Base-by-base conservation (phyloP, 2,113 vertebrate genomes). In the Oriolus oriolus region DNA sequence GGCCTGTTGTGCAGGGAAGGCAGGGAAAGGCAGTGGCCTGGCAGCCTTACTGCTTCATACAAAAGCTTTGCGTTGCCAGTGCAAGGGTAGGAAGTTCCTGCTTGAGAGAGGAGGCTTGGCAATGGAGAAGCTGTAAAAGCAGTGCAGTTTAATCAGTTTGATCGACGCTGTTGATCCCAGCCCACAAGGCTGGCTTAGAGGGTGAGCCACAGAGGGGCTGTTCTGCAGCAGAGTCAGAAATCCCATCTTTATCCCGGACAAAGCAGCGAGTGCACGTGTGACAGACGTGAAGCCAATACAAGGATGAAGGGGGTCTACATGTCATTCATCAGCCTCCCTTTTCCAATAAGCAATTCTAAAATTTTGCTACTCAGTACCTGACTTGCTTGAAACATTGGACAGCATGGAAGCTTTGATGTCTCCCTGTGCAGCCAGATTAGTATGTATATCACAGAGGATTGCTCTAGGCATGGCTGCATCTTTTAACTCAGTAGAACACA, bases 211-310 rank as follows among this genome's bases (percentile, higher is more conserved):
- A 47, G 80, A 6, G 70, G 74, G 92, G 57, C 74, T 92, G 70
- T 64, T 94, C 7, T 7, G 33, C 91, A 65, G 80, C 56, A 4
- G 35, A 66, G 59, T 9, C 64, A 37, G 8, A 92, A 94, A 96
- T 95, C 84, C 53, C 84, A 21, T 27, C 61, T 75, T 96, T 50
- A 96, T 91, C 82, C 75, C 88, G 57, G 65, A 83, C 78, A 86
- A 84, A 90, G 78, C 89, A 80, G 61, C 0, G 0, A 69, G 27
- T 9, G 37, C 68, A 17, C 2, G 0, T 6, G 31, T 74, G 65
- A 63, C n/a, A 5, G 54, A 9, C 1, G 0, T 57, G 75, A 50
- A 59, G 69, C 41, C 76, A 60, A 74, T 13, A 11, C 1, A 17
- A 52, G 68, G 42, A 23, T 69, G 41, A 86, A 69, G 41, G 56